phyloP scores from a whole-genome alignment of 1,140 invertebrate species.

The Trichomalopsis sarcophagae region DNA sequence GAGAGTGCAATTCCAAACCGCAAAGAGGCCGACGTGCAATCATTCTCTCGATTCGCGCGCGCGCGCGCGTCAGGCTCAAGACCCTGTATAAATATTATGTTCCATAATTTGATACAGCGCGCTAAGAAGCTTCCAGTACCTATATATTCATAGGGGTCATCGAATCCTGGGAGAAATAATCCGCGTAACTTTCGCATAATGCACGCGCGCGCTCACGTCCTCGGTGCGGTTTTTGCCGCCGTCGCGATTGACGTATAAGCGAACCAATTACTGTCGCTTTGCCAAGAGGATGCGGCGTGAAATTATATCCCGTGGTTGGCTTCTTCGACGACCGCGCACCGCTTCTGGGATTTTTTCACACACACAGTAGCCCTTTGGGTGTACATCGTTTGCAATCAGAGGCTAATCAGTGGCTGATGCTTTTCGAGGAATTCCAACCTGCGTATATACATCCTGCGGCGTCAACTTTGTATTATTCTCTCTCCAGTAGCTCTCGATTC shows the following conservation, averaged over 20 bases:
- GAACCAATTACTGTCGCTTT: slow-evolving; percentile 33
- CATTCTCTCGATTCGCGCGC: neutral
- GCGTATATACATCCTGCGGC: no score
- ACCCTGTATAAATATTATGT: neutral
- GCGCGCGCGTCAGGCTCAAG: neutral
- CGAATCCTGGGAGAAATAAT: neutral
- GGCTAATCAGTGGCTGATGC: no score
- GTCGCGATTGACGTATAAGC: neutral
- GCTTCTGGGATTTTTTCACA: no score
- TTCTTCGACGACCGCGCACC: neutral
- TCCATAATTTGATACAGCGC: neutral
- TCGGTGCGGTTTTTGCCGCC: slow-evolving; percentile 1
- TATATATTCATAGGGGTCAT: neutral
- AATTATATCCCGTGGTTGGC: neutral
- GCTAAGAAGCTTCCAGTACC: neutral
- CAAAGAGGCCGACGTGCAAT: neutral
- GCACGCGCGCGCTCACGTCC: neutral
- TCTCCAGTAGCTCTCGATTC: neutral
- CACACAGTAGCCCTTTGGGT: no score
- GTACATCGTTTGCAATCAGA: no score
- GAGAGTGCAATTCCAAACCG: neutral
- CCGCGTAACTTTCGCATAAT: neutral
- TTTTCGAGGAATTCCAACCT: no score
- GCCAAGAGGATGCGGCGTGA: neutral
- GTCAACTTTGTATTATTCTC: no score